Base-by-base conservation (phyloP, 2,797 vertebrate genomes). In the Ispidina lecontei region DNA sequence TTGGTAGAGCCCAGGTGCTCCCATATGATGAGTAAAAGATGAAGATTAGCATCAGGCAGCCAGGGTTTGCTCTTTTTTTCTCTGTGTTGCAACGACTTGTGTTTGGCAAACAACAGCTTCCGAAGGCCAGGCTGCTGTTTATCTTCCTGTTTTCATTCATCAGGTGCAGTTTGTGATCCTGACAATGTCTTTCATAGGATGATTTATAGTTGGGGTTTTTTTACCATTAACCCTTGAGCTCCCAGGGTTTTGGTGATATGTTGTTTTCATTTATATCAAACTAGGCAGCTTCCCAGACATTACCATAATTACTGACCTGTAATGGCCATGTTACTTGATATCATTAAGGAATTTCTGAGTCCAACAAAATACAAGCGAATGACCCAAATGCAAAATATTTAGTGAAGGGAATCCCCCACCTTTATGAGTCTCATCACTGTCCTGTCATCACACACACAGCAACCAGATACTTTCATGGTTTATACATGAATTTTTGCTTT, bases 301-400 rank as follows among this genome's bases (percentile, higher is more conserved):
- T 64, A 35, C 71, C 33, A 14, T 89, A 93, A 90, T 85, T 96
- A 91, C 75, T 95, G 77, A 91, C 78, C 85, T 80, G 15, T 85
- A 93, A 87, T 82, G 51, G 44, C 29, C 37, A 77, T 70, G 93
- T 92, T 71, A 89, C 71, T 81, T 87, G 68, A 90, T 94, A 67
- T 71, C 58, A 43, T 86, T 89, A 84, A 64, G 87, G 91, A 91
- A 83, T 95, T 95, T 72, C 93, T 44, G 39, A 83, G 37, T 64
- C 91, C 91, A 91, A 28, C 49, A 56, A 88, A 64, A 83, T 74
- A 76, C 63, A 76, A 95, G 93, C 79, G 44, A 94, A 94, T 74
- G 76, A 92, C 37, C 26, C 63, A 72, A 89, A 90, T 80, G 43
- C 39, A 90, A 89, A 89, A 89, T 8, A 25, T 71, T 84, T 87